Conservation (phyloP, 2,113 vertebrate genomes). For the Nanorana parkeri region DNA sequence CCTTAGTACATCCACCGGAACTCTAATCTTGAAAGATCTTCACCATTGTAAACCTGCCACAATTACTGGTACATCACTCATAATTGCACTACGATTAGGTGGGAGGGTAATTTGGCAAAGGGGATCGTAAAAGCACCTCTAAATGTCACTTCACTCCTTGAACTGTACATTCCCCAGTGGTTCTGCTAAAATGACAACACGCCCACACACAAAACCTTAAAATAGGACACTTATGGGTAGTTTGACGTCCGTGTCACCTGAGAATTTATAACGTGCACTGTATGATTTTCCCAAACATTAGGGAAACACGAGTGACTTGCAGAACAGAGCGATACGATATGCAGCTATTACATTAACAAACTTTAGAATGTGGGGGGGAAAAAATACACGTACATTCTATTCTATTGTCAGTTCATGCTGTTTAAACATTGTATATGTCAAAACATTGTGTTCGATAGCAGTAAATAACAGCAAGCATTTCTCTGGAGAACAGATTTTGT, state of each 20-base stretch:
- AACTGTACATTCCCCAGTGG: conserved; percentile 38
- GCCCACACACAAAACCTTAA: conserved; percentile 30
- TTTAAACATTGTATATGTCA: background rate
- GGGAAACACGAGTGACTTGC: background rate
- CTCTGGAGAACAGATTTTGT: too few species aligned
- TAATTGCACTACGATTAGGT: conserved; percentile 19
- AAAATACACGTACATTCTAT: background rate
- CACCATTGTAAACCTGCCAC: conserved; percentile 16
- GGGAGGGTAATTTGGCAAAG: conserved; percentile 12
- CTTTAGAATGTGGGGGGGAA: background rate
- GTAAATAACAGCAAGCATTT: background rate
- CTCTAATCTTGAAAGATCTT: background rate
- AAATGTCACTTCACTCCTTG: conserved; percentile 25
- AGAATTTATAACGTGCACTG: background rate
- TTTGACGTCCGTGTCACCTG: conserved; percentile 19
- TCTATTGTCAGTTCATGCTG: background rate
- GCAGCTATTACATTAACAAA: background rate
- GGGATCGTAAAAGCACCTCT: conserved; percentile 2
- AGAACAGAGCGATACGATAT: background rate
- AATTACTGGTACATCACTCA: conserved; percentile 15
- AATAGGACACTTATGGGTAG: conserved; percentile 38
- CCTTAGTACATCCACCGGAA: background rate
- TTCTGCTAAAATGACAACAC: conserved; percentile 16
- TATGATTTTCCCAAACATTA: conserved; percentile 9
- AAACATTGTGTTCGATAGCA: background rate